These are phyloP conservation scores for Drosophila quasianomalipes DNA, from an alignment of 2,888 invertebrate species.

Conservation along the genomic window DNA sequence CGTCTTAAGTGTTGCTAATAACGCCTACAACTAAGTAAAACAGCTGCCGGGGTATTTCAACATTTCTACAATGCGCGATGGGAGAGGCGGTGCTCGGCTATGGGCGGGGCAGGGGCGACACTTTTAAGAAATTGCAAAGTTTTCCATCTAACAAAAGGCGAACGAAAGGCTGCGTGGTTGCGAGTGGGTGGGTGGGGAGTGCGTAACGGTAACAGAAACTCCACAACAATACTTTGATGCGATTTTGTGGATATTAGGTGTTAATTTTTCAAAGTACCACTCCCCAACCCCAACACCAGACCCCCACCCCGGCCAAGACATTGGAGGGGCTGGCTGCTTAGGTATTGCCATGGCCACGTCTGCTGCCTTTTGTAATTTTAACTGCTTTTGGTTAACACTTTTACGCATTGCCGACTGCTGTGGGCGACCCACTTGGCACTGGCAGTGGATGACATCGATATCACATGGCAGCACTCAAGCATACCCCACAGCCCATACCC, in stretches of 20 bases:
- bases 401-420: constrained; percentile 76
- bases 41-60: constrained; percentile 59
- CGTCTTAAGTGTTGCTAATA: constrained; percentile 78
- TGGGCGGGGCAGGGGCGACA: constrained; percentile 42
- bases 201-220: constrained; percentile 20
- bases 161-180: constrained; percentile 42
- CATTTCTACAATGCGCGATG: background rate
- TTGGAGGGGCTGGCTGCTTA: constrained; percentile 25
- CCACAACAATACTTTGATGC: constrained; percentile 79
- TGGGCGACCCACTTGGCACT: constrained; percentile 43
- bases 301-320: background rate
- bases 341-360: constrained; percentile 69
- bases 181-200: constrained; percentile 25
- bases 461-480: constrained; percentile 63
- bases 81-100: background rate
- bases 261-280: constrained; percentile 78
- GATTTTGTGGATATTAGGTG: constrained; percentile 82
- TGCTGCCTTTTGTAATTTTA: constrained; percentile 78
- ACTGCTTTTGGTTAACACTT: constrained; percentile 81
- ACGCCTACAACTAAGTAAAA: constrained; percentile 76
- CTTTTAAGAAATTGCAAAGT: constrained; percentile 81
- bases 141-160: constrained; percentile 60
- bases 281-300: background rate
- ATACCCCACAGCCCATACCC: background rate
- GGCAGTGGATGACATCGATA: constrained; percentile 64